Evolutionary conservation across 2,888 invertebrate species (phyloP).

Genomic region (Macrosiphum euphorbiae): DNA sequence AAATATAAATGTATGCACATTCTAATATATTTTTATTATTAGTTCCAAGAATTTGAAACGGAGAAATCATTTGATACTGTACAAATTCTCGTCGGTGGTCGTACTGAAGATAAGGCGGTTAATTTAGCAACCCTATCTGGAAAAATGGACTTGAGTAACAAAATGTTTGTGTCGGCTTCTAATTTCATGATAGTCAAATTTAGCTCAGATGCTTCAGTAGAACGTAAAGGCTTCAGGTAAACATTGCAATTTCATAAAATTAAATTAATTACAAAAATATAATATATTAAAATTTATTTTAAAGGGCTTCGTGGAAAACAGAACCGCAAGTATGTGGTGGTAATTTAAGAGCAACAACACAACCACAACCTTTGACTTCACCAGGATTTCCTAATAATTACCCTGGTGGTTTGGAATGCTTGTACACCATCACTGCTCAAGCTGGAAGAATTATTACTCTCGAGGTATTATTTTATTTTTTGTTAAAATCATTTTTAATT

Average conservation of each 20-base stretch:
- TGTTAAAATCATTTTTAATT: not conserved
- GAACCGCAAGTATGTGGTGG: slow-evolving; percentile 95
- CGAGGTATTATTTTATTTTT: slow-evolving; percentile 74
- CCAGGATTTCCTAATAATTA: slow-evolving; percentile 94
- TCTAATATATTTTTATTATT: slow-evolving; percentile 68
- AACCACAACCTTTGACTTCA: slow-evolving; percentile 89
- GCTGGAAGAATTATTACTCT: slow-evolving; percentile 92
- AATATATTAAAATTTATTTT: slow-evolving; percentile 52
- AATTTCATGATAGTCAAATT: slow-evolving; percentile 99
- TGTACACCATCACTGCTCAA: slow-evolving; percentile 92
- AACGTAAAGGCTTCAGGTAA: slow-evolving; percentile 88
- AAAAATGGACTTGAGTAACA: slow-evolving; percentile 86
- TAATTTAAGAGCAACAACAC: slow-evolving; percentile 85
- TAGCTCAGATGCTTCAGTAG: slow-evolving; percentile 93
- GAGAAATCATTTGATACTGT: slow-evolving; percentile 97
- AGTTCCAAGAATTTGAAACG: slow-evolving; percentile 97
- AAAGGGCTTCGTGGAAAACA: slow-evolving; percentile 90
- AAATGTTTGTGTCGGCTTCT: slow-evolving; percentile 92
- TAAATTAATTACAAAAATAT: not conserved
- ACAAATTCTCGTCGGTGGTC: slow-evolving; percentile 94
- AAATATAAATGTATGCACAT: not conserved
- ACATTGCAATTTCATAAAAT: slow-evolving; percentile 28
- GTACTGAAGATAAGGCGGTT: slow-evolving; percentile 93
- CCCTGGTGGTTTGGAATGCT: slow-evolving; percentile 95
- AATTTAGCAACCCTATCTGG: slow-evolving; percentile 93